phyloP scores from a whole-genome alignment of 2,888 invertebrate genomes.

The Elmis aenea region DNA sequence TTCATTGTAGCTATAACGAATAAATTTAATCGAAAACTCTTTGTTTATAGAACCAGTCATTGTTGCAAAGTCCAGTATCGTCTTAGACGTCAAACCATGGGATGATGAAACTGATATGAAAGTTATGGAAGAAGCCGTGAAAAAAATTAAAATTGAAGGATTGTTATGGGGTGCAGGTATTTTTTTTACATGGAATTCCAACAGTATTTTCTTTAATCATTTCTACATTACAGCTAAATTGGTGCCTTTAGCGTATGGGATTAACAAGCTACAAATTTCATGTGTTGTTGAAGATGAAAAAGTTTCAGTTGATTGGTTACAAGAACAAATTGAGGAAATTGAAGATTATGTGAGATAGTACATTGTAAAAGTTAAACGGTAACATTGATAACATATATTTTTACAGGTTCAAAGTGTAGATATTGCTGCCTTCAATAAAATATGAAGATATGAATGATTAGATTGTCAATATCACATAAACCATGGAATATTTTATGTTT shows the following conservation, averaged over 20 bases:
- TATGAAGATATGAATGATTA: constrained; percentile 48
- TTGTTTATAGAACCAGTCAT: constrained; percentile 63
- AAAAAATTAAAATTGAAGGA: constrained; percentile 76
- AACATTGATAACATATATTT: constrained; percentile 8
- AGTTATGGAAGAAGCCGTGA: constrained; percentile 73
- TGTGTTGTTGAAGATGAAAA: constrained; percentile 96
- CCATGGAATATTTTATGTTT: background rate
- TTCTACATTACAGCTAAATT: constrained; percentile 62
- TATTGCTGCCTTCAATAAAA: constrained; percentile 93
- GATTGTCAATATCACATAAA: background rate
- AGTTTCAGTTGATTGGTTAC: constrained; percentile 82
- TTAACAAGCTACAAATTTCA: constrained; percentile 85
- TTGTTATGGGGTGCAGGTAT: constrained; percentile 85
- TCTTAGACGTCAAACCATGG: constrained; percentile 91
- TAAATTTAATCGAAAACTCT: background rate
- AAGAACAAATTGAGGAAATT: constrained; percentile 76
- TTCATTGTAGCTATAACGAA: background rate
- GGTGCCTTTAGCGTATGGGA: constrained; percentile 87
- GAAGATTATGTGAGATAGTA: constrained; percentile 69
- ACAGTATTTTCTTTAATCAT: no score
- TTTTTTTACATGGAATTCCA: no score
- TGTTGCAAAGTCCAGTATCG: constrained; percentile 91
- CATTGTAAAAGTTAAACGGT: constrained; percentile 4
- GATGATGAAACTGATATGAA: constrained; percentile 93
- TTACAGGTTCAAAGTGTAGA: constrained; percentile 71